These are phyloP conservation scores for Drosophila pachea DNA, from an alignment of 1,140 invertebrate genomes.

Conservation along the genomic window DNA sequence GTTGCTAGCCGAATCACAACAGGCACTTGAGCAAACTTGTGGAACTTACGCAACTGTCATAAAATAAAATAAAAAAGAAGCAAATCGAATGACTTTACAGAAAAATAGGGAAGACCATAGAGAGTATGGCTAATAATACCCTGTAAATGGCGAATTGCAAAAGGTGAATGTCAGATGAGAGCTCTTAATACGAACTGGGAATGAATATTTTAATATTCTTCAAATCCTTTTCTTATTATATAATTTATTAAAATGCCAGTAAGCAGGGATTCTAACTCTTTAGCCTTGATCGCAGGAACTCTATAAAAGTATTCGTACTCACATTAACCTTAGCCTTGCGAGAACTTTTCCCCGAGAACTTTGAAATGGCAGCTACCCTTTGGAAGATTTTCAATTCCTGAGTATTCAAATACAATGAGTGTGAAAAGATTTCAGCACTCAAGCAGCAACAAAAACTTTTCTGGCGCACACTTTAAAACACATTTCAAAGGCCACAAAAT, in stretches of 20 bases:
- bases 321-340: no score
- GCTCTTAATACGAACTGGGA: no score
- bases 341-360: neutral
- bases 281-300: no score
- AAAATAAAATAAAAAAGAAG: slow-evolving; percentile 23
- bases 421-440: slow-evolving; percentile 20
- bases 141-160: no score
- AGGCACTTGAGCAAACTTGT: slow-evolving; percentile 26
- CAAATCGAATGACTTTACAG: slow-evolving; percentile 1
- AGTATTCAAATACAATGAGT: slow-evolving; percentile 18
- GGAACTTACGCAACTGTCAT: slow-evolving; percentile 32
- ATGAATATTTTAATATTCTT: no score
- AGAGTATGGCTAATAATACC: no score
- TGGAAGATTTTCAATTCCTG: neutral
- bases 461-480: slow-evolving; percentile 36
- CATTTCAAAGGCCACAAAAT: slow-evolving; percentile 34
- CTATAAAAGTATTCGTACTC: no score
- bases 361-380: neutral
- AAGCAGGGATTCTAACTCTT: no score
- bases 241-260: no score
- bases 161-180: no score
- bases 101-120: neutral
- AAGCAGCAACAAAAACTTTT: slow-evolving; percentile 15
- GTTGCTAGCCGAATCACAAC: slow-evolving; percentile 38
- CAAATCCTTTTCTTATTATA: no score